Evolutionary conservation across 2,797 vertebrate species (phyloP).

Genomic region (Menidia menidia): DNA sequence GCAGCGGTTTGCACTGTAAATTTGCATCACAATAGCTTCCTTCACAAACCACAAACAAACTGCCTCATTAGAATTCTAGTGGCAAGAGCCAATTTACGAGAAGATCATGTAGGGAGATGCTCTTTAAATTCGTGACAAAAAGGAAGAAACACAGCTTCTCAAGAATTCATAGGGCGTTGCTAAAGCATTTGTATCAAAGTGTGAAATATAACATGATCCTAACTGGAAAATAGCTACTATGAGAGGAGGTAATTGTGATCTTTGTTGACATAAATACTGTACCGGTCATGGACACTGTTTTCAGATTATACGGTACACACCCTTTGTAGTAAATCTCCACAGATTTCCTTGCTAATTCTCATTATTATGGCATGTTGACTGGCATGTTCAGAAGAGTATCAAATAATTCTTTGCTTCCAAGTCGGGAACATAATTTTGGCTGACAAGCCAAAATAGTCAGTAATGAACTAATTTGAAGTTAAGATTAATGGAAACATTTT

Average conservation of each 20-base stretch:
- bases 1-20: constrained; percentile 34
- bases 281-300: neutral
- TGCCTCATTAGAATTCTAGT: constrained; percentile 65
- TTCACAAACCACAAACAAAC: constrained; percentile 64
- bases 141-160: constrained; percentile 31
- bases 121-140: constrained; percentile 51
- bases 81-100: constrained; percentile 67
- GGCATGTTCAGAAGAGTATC: too few relatives aligned
- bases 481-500: too few relatives aligned
- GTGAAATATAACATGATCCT: constrained; percentile 31
- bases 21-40: constrained; percentile 75
- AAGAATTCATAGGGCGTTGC: constrained; percentile 43
- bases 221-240: constrained; percentile 17
- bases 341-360: neutral
- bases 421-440: too few relatives aligned
- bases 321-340: neutral
- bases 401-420: too few relatives aligned
- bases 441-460: too few relatives aligned
- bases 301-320: neutral
- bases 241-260: constrained; percentile 8
- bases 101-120: constrained; percentile 56
- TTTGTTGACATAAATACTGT: constrained; percentile 11
- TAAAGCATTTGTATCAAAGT: constrained; percentile 37
- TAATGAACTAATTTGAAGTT: too few relatives aligned
- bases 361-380: neutral